These are phyloP conservation scores for Tyto alba DNA, from an alignment of 2,113 vertebrate genomes.

Conservation along the genomic window DNA sequence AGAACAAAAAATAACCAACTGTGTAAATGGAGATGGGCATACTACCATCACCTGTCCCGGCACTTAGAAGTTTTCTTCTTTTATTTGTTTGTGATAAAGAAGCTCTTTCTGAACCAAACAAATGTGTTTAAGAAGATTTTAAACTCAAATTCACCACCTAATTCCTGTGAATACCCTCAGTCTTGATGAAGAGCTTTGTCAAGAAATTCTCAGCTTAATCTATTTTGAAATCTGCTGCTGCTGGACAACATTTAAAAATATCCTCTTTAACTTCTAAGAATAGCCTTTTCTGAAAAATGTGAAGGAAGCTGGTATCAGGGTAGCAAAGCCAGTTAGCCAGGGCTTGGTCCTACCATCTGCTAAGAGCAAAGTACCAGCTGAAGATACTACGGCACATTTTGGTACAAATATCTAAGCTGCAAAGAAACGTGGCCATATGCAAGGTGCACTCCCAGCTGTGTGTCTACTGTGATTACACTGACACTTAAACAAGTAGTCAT, in stretches of 20 bases:
- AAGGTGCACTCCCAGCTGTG: not conserved
- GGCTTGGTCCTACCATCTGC: not conserved
- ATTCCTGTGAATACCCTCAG: not conserved
- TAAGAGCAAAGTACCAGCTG: not conserved
- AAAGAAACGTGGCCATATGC: not conserved
- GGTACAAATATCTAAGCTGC: not conserved
- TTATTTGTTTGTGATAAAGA: not conserved
- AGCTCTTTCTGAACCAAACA: not conserved
- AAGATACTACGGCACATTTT: not conserved
- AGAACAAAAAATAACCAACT: conserved; percentile 39
- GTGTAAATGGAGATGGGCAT: not conserved
- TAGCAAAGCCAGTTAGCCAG: not conserved
- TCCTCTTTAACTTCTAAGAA: not conserved
- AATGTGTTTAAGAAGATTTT: not conserved
- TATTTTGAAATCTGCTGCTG: not conserved
- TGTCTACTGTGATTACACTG: not conserved
- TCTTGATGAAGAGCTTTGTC: not conserved
- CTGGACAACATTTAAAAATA: not conserved
- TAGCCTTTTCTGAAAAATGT: not conserved
- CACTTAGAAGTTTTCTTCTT: not conserved
- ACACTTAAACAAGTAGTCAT: not conserved
- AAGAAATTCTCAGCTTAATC: not conserved
- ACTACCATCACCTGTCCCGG: not conserved
- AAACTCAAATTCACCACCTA: not conserved
- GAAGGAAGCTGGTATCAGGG: not conserved